A percentile compares a stretch with the other conserved stretches of the same genome.
Conservation (phyloP, 1,140 invertebrate genomes). For the Steinernema feltiae region DNA sequence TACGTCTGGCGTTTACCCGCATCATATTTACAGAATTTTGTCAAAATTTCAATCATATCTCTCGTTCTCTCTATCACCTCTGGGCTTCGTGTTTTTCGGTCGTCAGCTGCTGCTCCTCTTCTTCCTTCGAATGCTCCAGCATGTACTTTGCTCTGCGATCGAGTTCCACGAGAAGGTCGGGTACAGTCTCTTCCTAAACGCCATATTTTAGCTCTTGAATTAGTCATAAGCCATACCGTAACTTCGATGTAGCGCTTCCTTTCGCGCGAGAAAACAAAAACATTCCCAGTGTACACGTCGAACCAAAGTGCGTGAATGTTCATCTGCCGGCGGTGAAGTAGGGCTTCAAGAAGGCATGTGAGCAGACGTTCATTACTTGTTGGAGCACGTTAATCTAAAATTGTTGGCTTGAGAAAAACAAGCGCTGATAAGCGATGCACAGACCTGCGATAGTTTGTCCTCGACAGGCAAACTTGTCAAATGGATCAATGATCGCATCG, state of each 20-base stretch:
- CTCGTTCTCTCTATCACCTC: not conserved
- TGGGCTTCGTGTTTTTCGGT: not conserved
- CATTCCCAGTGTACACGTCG: slow-evolving; percentile 80
- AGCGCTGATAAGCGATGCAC: slow-evolving; percentile 18
- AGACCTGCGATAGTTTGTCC: slow-evolving; percentile 86
- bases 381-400: slow-evolving; percentile 79
- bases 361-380: slow-evolving; percentile 84
- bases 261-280: not conserved
- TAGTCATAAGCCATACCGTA: not conserved
- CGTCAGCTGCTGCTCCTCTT: not conserved
- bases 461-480: slow-evolving; percentile 77
- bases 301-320: slow-evolving; percentile 87
- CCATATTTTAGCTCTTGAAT: not conserved
- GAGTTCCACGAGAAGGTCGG: not conserved
- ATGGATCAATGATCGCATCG: slow-evolving; percentile 85
- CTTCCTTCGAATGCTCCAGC: not conserved
- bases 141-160: not conserved
- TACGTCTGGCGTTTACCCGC: not conserved
- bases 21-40: not conserved
- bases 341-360: slow-evolving; percentile 80
- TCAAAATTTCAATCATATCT: not conserved
- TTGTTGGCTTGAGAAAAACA: slow-evolving; percentile 22
- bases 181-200: not conserved
- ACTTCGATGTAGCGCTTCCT: not conserved
- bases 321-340: slow-evolving; percentile 72